A percentile compares a stretch with the other conserved stretches of the same genome.
Conservation (phyloP, 1,140 invertebrate genomes). For the Atta colombica region DNA sequence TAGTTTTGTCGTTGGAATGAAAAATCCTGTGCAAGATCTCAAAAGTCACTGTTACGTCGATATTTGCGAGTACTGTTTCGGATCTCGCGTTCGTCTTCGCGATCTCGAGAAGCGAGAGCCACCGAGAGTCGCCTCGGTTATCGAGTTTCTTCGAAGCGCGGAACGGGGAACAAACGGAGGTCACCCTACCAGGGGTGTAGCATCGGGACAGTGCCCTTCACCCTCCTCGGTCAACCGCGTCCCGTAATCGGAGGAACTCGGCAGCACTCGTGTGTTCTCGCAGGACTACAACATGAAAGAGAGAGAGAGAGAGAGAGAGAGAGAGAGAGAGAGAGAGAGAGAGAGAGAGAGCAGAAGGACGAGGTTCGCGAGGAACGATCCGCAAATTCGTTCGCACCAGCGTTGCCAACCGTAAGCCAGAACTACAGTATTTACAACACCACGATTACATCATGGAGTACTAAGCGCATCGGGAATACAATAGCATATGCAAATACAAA, state of each 20-base stretch:
- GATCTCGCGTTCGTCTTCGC: constrained; percentile 30
- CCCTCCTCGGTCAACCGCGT: constrained; percentile 59
- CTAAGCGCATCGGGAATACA: background rate
- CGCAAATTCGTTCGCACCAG: constrained; percentile 53
- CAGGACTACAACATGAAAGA: constrained; percentile 31
- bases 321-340: background rate
- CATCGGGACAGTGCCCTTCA: constrained; percentile 65
- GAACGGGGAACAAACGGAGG: constrained; percentile 67
- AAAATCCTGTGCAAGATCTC: background rate
- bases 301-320: background rate
- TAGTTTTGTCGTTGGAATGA: too few species aligned
- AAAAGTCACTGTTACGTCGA: background rate
- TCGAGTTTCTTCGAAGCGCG: constrained; percentile 64
- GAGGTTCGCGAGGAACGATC: constrained; percentile 46
- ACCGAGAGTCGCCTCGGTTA: constrained; percentile 42
- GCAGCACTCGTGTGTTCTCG: constrained; percentile 64
- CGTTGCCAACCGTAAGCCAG: constrained; percentile 42
- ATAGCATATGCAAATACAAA: background rate
- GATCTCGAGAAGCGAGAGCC: constrained; percentile 48
- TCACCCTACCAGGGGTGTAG: constrained; percentile 68
- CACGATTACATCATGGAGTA: constrained; percentile 44
- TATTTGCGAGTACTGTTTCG: background rate
- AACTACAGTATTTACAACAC: constrained; percentile 19
- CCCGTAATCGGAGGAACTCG: constrained; percentile 70
- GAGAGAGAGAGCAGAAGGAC: constrained; percentile 26